A percentile compares a stretch with the other conserved stretches of the same genome.
Conservation (phyloP, 2,797 vertebrate genomes). For the Danio jaintianensis region DNA sequence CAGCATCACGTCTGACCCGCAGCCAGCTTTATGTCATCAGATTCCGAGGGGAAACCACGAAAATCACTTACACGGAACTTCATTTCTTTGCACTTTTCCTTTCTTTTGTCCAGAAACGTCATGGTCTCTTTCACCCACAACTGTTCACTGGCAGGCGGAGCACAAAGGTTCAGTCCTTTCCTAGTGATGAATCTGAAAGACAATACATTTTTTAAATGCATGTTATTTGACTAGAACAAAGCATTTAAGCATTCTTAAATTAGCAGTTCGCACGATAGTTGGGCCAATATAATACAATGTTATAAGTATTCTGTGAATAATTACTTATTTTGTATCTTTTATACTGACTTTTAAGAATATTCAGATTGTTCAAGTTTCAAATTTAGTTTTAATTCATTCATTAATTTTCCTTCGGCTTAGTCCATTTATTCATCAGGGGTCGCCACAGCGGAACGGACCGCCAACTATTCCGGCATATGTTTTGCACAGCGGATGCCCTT, state of each 20-base stretch:
- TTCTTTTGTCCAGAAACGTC: slow-evolving; percentile 1
- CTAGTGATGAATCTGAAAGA: slow-evolving; percentile 57
- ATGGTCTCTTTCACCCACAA: slow-evolving; percentile 39
- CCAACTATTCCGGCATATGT: no score
- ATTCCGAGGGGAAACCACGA: background rate
- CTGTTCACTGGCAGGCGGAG: background rate
- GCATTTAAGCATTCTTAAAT: background rate
- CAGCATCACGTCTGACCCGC: background rate
- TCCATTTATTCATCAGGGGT: no score
- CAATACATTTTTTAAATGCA: background rate
- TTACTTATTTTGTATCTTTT: no score
- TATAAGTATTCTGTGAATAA: no score
- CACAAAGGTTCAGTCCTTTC: slow-evolving; percentile 48
- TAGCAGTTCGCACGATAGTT: background rate
- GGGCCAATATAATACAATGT: no score
- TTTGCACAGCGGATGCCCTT: no score
- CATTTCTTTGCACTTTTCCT: slow-evolving; percentile 1
- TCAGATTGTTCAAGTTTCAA: no score
- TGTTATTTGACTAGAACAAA: background rate
- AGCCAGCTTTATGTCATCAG: background rate
- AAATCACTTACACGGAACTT: slow-evolving; percentile 36
- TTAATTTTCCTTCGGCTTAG: no score
- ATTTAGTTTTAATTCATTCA: no score
- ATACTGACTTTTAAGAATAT: no score
- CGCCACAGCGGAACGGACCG: no score